Conservation (phyloP, 2,888 invertebrate species). For the Drosophila pegasa region DNA sequence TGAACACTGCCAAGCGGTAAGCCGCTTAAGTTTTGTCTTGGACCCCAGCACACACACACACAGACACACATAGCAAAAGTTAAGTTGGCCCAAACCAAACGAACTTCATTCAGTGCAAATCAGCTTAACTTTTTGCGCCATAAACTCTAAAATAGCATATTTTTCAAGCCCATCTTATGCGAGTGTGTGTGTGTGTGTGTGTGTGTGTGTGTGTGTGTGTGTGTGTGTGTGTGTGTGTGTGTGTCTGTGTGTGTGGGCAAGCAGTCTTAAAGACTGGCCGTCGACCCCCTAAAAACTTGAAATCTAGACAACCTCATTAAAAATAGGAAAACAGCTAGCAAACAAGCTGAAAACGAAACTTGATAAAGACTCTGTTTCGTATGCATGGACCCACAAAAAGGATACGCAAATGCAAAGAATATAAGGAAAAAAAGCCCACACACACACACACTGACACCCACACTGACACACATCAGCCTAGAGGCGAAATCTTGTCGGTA, state of each 20-base stretch:
- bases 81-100: constrained; percentile 63
- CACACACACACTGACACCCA: background rate
- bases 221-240: no score
- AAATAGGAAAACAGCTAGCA: constrained; percentile 50
- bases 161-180: constrained; percentile 44
- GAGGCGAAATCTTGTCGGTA: constrained; percentile 31
- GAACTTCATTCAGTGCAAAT: constrained; percentile 62
- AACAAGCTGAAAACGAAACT: constrained; percentile 56
- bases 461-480: constrained; percentile 39
- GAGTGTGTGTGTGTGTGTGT: no score
- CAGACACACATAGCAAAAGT: constrained; percentile 55
- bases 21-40: constrained; percentile 70
- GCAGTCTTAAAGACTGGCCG: constrained; percentile 27
- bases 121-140: constrained; percentile 71
- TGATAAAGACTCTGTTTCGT: constrained; percentile 46
- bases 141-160: constrained; percentile 60
- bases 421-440: constrained; percentile 3
- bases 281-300: constrained; percentile 19
- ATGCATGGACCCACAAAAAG: constrained; percentile 23
- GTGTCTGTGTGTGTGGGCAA: constrained; percentile 5
- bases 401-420: constrained; percentile 42
- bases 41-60: constrained; percentile 20
- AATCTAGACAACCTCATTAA: constrained; percentile 70
- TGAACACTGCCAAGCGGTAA: constrained; percentile 58
- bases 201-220: no score